phyloP scores from a whole-genome alignment of 2,888 invertebrate species.

The Apodemia duryi region DNA sequence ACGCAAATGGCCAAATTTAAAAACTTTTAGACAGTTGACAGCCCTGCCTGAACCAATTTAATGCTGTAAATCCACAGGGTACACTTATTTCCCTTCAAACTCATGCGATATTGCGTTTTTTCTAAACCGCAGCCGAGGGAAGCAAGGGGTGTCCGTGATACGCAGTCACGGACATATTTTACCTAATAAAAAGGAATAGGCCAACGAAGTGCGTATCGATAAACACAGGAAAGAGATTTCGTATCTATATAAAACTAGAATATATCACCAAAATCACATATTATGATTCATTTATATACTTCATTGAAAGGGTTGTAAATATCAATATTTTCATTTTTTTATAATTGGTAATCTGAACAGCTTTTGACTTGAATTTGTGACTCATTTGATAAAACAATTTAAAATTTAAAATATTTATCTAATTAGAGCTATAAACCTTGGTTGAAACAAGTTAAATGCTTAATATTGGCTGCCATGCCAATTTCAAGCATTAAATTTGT shows the following conservation, averaged over 20 bases:
- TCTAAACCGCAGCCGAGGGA: conserved; percentile 54
- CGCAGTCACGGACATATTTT: conserved; percentile 48
- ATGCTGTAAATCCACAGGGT: conserved; percentile 74
- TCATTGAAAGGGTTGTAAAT: no score
- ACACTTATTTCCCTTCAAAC: conserved; percentile 71
- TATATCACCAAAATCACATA: no score
- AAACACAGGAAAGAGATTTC: neutral
- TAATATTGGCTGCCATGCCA: no score
- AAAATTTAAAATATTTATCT: no score
- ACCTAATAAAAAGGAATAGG: conserved; percentile 23
- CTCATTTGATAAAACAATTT: no score
- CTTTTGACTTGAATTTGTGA: no score
- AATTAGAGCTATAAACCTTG: no score
- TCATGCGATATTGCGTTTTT: conserved; percentile 77
- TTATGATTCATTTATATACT: no score
- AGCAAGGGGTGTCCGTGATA: conserved; percentile 41
- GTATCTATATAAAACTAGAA: neutral
- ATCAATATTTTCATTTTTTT: no score
- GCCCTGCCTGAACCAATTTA: conserved; percentile 69
- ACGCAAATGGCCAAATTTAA: conserved; percentile 44
- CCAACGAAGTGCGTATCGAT: neutral
- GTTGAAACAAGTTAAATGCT: no score
- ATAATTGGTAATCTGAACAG: no score
- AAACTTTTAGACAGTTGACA: conserved; percentile 52
- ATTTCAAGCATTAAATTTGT: no score